Evolutionary conservation across 1,140 invertebrate genomes (phyloP), one percentile per base, ranked within the genome.

Genomic region (Asobara japonica): DNA sequence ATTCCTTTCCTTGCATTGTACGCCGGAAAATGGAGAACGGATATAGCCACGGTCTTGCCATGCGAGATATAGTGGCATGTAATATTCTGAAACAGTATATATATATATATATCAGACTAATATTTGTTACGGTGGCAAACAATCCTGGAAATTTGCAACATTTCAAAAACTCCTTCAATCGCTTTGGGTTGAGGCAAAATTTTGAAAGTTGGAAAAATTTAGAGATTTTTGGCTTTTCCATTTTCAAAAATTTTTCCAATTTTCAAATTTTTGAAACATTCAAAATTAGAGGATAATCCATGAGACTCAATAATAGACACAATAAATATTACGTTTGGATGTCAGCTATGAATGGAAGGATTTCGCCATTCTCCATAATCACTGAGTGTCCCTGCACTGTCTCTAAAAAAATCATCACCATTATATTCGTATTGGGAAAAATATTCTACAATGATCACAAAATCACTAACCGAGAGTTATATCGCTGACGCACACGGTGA

Each of bases 11-110:
- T 16, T 16, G n/a, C 18, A 16, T 45, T 2, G 41, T 45, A 7
- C n/a, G 41, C 3, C 41, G 41, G n/a, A 45, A 45, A 45, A 45
- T 45, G 41, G 41, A 45, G 41, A 16, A 45, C 1, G 41, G 41
- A 7, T 45, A 45, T 13, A 45, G n/a, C 41, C 41, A 45, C 18
- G 41, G 41, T 7, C 41, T 45, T 13, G 41, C 41, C 41, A 45
- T 45, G n/a, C 41, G 41, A 18, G n/a, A 13, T 16, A 16, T 45
- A 16, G 41, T 45, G 13, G 41, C 41, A 45, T 45, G 41, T 16
- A 45, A 45, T 22, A 90, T 89, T 84, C 88, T 88, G 51, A 88
- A 83, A 29, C 88, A 81, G 18, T 25, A 56, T 60, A 11, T 66
- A n/a, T 18, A 66, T 3, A 5, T 7, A n/a, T n/a, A n/a, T n/a